These are phyloP conservation scores for Engystomops pustulosus DNA, from an alignment of 2,113 vertebrate genomes.

Conservation along the genomic window DNA sequence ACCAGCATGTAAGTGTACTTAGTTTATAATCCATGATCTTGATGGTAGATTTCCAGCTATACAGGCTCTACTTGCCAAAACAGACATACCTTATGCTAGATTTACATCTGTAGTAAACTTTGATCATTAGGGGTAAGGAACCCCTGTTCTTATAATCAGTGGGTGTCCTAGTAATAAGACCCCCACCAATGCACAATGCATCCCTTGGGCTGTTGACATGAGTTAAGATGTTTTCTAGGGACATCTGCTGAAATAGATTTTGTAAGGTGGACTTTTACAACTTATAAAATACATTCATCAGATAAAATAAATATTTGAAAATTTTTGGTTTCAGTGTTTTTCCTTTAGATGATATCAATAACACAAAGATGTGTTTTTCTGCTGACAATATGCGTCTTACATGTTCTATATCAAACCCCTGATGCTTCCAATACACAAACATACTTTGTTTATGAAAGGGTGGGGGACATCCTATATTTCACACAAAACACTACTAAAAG, in stretches of 20 bases:
- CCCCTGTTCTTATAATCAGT: too few species aligned
- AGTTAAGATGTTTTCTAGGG: too few species aligned
- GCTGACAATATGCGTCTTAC: not conserved
- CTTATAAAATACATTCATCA: not conserved
- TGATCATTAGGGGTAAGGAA: too few species aligned
- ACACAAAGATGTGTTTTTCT: not conserved
- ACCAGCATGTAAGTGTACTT: too few species aligned
- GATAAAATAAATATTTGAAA: not conserved
- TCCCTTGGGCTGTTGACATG: too few species aligned
- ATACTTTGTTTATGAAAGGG: slow-evolving; percentile 22
- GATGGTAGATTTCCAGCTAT: too few species aligned
- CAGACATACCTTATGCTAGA: too few species aligned
- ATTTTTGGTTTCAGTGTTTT: not conserved
- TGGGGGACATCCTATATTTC: slow-evolving; percentile 38
- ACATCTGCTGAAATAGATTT: not conserved
- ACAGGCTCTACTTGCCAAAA: too few species aligned
- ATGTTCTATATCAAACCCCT: not conserved
- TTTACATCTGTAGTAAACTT: too few species aligned
- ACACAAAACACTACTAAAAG: not conserved
- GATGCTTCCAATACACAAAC: not conserved
- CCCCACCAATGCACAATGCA: too few species aligned
- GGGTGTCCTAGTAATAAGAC: too few species aligned
- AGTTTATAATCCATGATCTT: too few species aligned
- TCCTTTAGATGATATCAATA: not conserved
- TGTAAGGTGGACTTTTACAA: not conserved